phyloP scores from a whole-genome alignment of 1,140 invertebrate species.

The Halotydeus destructor region DNA sequence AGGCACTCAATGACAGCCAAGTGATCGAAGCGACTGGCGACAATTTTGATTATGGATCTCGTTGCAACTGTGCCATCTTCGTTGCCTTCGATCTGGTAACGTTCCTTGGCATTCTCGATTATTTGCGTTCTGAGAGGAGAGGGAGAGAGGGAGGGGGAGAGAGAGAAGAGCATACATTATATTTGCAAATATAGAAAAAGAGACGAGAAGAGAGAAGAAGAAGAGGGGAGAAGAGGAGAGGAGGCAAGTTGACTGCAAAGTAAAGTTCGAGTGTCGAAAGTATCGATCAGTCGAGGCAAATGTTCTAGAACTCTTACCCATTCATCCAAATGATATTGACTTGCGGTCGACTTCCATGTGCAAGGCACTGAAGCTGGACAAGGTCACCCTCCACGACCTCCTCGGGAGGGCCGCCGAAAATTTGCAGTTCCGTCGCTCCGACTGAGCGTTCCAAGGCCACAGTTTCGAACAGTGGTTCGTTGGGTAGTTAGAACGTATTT shows the following conservation, averaged over 20 bases:
- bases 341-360: slow-evolving; percentile 9
- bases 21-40: slow-evolving; percentile 17
- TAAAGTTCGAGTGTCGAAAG: slow-evolving; percentile 14
- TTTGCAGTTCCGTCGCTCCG: slow-evolving; percentile 8
- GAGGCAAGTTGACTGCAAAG: no score
- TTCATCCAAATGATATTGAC: slow-evolving; percentile 13
- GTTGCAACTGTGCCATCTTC: slow-evolving; percentile 11
- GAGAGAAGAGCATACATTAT: not conserved
- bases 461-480: no score
- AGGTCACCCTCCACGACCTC: slow-evolving; percentile 11
- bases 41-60: slow-evolving; percentile 12
- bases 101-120: slow-evolving; percentile 6
- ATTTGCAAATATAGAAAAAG: not conserved
- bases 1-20: slow-evolving; percentile 17
- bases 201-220: not conserved
- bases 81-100: slow-evolving; percentile 1
- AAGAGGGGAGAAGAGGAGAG: no score
- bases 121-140: slow-evolving; percentile 3
- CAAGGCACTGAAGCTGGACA: slow-evolving; percentile 12
- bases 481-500: no score
- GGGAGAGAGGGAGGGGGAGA: not conserved
- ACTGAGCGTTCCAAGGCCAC: no score
- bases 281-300: slow-evolving; percentile 6
- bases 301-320: slow-evolving; percentile 7
- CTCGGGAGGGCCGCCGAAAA: slow-evolving; percentile 10